These are phyloP conservation scores for Rousettus leschenaultii DNA, from an alignment of 2,113 vertebrate genomes.

Conservation along the genomic window DNA sequence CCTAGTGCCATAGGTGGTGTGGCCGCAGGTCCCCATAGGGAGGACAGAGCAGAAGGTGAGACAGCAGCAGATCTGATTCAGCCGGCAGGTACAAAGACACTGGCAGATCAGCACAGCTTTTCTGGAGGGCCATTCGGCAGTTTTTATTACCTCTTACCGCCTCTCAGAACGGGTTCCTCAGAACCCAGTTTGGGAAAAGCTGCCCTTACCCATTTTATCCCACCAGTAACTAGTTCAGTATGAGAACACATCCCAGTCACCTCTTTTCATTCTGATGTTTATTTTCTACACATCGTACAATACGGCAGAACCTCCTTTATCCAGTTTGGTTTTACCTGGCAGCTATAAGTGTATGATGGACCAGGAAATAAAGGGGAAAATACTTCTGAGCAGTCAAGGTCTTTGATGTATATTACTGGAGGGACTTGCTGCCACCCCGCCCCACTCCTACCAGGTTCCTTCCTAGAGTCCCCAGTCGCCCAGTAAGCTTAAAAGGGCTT, in stretches of 20 bases:
- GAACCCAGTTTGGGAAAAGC: background rate
- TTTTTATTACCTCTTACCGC: background rate
- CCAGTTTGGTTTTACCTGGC: background rate
- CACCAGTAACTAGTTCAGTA: background rate
- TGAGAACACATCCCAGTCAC: background rate
- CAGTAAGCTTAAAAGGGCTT: background rate
- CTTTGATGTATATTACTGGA: background rate
- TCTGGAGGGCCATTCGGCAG: background rate
- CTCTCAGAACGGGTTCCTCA: background rate
- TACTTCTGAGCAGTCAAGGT: background rate
- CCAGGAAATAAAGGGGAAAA: background rate
- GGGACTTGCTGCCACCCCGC: background rate
- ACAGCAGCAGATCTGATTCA: fast-evolving
- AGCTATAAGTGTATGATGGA: background rate
- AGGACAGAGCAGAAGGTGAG: background rate
- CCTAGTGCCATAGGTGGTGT: fast-evolving
- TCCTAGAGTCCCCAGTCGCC: background rate
- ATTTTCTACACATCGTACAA: background rate
- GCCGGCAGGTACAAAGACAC: too few species aligned
- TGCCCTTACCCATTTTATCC: background rate
- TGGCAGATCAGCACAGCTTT: background rate
- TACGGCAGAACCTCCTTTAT: background rate
- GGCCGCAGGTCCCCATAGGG: background rate
- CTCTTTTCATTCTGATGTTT: background rate
- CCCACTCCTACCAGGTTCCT: background rate